Percentiles rank a stretch among this genome's conserved stretches.
Evolutionary conservation across 2,113 vertebrate genomes (phyloP).

Genomic region (Tragelaphus strepsiceros): DNA sequence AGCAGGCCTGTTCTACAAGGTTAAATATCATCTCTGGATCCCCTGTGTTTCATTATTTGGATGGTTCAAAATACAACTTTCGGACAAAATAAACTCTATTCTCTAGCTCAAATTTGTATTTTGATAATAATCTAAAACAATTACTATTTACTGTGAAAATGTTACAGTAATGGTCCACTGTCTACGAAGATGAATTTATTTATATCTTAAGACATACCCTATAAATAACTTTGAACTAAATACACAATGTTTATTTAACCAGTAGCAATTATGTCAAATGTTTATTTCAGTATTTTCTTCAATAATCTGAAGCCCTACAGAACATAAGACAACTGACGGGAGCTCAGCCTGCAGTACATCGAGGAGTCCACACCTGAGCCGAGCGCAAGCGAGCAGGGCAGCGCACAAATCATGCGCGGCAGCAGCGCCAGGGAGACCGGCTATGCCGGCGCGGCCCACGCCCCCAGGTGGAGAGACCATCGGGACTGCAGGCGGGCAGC

Average conservation of each 20-base stretch:
- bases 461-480: fast-evolving
- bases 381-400: fast-evolving
- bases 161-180: neutral
- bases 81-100: neutral
- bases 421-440: neutral
- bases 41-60: neutral
- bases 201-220: neutral
- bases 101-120: neutral
- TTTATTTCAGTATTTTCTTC: neutral
- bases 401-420: fast-evolving
- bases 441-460: neutral
- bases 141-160: neutral
- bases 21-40: neutral
- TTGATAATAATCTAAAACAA: neutral
- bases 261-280: neutral
- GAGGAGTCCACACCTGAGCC: neutral
- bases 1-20: neutral
- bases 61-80: neutral
- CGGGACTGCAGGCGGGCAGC: neutral
- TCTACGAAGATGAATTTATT: neutral
- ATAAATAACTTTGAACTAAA: neutral
- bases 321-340: neutral
- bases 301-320: neutral
- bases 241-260: neutral
- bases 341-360: neutral